A percentile compares a stretch with the other conserved stretches of the same genome.
Conservation (phyloP, 2,113 vertebrate genomes). For the Alouatta palliata region DNA sequence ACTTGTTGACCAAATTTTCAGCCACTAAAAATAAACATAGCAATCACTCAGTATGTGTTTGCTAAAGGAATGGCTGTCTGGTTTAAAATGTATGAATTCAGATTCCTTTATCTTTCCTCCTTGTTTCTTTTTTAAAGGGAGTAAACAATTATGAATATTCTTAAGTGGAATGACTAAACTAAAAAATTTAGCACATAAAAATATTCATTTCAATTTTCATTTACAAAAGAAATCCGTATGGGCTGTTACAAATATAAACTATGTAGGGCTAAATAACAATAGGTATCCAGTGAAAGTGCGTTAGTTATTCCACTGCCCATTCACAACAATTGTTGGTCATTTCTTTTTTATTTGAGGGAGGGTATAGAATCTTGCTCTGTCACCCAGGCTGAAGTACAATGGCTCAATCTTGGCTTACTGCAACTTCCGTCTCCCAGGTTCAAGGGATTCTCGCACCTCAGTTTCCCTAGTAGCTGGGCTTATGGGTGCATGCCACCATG, state of each 20-base stretch:
- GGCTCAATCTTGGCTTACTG: too few species aligned
- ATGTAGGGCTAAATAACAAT: background rate
- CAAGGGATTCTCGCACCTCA: too few species aligned
- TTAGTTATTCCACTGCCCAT: background rate
- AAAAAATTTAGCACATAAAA: slow-evolving; percentile 1
- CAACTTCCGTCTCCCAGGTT: too few species aligned
- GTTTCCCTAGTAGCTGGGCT: too few species aligned
- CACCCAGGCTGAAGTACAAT: too few species aligned
- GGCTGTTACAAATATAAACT: background rate
- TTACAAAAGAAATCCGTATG: background rate
- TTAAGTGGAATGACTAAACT: background rate
- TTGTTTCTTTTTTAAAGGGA: background rate
- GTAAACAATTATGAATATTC: background rate
- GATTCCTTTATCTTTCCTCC: background rate
- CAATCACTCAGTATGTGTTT: background rate
- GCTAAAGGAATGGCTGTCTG: background rate
- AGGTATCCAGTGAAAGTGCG: background rate
- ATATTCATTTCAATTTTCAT: background rate
- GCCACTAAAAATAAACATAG: background rate
- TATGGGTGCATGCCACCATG: too few species aligned
- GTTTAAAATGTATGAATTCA: background rate
- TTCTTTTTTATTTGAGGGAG: background rate
- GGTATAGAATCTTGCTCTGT: too few species aligned
- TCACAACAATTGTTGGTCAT: background rate
- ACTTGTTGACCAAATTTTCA: background rate